phyloP scores from a whole-genome alignment of 2,888 invertebrate species.

The Branchellion lobata region DNA sequence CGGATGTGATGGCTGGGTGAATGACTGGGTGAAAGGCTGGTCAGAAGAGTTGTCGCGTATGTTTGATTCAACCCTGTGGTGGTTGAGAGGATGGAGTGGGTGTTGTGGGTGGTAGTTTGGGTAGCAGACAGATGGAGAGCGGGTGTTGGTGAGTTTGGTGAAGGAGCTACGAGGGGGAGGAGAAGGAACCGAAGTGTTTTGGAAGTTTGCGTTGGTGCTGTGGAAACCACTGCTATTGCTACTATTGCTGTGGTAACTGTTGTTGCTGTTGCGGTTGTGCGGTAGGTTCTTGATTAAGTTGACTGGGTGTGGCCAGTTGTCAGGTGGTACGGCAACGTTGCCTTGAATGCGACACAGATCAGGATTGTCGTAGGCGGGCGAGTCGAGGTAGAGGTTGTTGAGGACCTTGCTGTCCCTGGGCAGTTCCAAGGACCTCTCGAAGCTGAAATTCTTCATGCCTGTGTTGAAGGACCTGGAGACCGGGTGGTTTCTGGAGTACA shows the following conservation, averaged over 20 bases:
- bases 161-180: neutral
- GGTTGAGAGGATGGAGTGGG: neutral
- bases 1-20: neutral
- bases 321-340: neutral
- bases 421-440: neutral
- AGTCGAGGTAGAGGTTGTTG: neutral
- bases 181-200: neutral
- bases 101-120: neutral
- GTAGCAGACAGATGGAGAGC: neutral
- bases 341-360: neutral
- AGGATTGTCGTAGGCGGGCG: slow-evolving; percentile 5
- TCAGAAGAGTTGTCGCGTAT: no score
- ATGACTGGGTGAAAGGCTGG: neutral
- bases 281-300: neutral
- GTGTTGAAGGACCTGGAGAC: slow-evolving; percentile 11
- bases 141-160: neutral
- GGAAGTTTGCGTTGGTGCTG: neutral
- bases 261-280: slow-evolving; percentile 6
- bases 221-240: slow-evolving; percentile 20
- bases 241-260: slow-evolving; percentile 5
- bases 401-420: neutral
- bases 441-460: neutral
- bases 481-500: slow-evolving; percentile 1
- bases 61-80: no score
- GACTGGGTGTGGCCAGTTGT: neutral